Base-by-base conservation (phyloP, 1,140 invertebrate genomes). In the Melanaphis sacchari region DNA sequence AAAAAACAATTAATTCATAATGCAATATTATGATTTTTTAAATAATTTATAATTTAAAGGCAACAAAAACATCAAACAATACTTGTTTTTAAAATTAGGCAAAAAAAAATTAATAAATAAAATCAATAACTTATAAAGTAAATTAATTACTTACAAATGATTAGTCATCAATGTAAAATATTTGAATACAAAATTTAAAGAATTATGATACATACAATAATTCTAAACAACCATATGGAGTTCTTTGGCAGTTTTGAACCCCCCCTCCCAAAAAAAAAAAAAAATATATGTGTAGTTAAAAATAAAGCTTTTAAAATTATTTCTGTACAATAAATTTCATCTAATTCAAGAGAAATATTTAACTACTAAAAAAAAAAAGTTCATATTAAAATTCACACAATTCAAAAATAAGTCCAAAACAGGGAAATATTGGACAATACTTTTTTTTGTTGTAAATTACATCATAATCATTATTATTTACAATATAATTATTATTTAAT, bases 1-100 rank as follows among this genome's bases (percentile, higher is more conserved):
- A 59, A 59, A 88, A 90, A 90, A 90, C 59, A 92, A 92, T 81
- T 22, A 92, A 18, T 11, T 36, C 40, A 92, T 89, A 91, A 82
- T 91, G 59, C n/a, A 22, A 91, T 91, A 66, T 91, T 92, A 92
- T 92, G 41, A 92, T 92, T 82, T 76, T 82, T 54, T 49, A 92
- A 93, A 93, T 93, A 93, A 82, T 93, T 93, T 93, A 85, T 93
- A 84, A 93, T 93, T 52, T 84, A 93, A 84, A 92, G 21, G 38
- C 91, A 93, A 93, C 91, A 93, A 93, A 91, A 93, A 93, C 76
- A 84, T 93, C 38, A 85, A 93, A 93, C 91, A 93, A 93, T 85
- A 93, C 91, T 92, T 93, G 66, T 85, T 85, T 82, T 46, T 93
- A 85, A 84, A 93, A 93, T 40, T 93, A 93, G 46, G n/a, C 81